A percentile compares a stretch with the other conserved stretches of the same genome.
These are phyloP conservation scores for Xyrauchen texanus DNA, from an alignment of 2,113 vertebrate species.

Conservation along the genomic window DNA sequence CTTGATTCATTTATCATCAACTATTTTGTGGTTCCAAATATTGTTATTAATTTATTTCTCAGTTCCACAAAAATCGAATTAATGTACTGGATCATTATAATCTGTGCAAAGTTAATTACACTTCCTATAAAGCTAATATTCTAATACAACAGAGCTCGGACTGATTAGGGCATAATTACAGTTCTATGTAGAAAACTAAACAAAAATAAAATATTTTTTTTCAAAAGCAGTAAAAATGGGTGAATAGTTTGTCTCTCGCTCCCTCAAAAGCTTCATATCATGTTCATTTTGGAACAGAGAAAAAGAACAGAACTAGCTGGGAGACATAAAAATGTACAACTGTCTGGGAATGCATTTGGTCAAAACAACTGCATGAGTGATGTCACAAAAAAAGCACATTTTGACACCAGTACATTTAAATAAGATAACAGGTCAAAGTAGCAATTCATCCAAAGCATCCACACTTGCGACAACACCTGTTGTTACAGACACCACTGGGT, in stretches of 20 bases:
- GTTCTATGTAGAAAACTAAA: constrained; percentile 3
- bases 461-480: neutral
- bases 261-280: neutral
- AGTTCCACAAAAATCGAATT: constrained; percentile 37
- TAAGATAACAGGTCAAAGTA: constrained; percentile 9
- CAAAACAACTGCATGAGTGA: neutral
- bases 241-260: neutral
- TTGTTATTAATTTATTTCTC: constrained; percentile 39
- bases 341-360: constrained; percentile 2
- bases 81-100: constrained; percentile 35
- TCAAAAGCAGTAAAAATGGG: constrained; percentile 9
- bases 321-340: neutral
- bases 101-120: constrained; percentile 45
- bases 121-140: constrained; percentile 35
- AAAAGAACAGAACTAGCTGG: neutral
- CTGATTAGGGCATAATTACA: constrained; percentile 31
- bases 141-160: constrained; percentile 10
- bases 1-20: constrained; percentile 30
- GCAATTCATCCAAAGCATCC: constrained; percentile 33
- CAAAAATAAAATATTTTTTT: neutral
- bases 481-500: neutral
- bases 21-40: constrained; percentile 32
- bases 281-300: neutral
- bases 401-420: constrained; percentile 31
- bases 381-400: constrained; percentile 22